phyloP scores from a whole-genome alignment of 2,888 invertebrate genomes.

The Adelphocoris suturalis region DNA sequence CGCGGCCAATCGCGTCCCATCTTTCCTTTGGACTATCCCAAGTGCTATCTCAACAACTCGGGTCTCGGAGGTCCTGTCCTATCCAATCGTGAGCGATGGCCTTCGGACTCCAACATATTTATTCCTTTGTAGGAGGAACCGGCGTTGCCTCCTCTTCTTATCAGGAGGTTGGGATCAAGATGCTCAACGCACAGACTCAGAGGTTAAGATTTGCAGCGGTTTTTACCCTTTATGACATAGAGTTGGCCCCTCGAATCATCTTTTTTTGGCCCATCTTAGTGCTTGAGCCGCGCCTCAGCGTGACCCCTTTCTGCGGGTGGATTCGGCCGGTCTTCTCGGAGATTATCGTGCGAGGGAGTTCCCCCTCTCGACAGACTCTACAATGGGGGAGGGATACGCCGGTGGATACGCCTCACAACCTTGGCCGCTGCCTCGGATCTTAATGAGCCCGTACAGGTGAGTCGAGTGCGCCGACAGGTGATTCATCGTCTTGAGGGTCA shows the following conservation, averaged over 20 bases:
- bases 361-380: background rate
- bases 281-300: background rate
- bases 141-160: slow-evolving; percentile 20
- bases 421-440: slow-evolving; percentile 50
- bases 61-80: slow-evolving; percentile 19
- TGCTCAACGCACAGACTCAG: background rate
- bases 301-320: slow-evolving; percentile 17
- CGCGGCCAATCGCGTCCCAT: slow-evolving; percentile 41
- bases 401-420: slow-evolving; percentile 15
- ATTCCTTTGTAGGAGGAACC: background rate
- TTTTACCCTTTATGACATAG: background rate
- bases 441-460: slow-evolving; percentile 70
- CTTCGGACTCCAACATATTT: background rate
- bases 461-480: slow-evolving; percentile 69
- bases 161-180: slow-evolving; percentile 10
- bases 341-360: slow-evolving; percentile 31
- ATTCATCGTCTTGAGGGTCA: slow-evolving; percentile 69
- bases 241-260: background rate
- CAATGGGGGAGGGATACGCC: slow-evolving; percentile 12
- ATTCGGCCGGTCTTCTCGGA: slow-evolving; percentile 8
- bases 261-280: background rate
- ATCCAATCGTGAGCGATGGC: slow-evolving; percentile 35
- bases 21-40: slow-evolving; percentile 28
- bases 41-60: slow-evolving; percentile 22
- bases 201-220: background rate